A percentile compares a stretch with the other conserved stretches of the same genome.
Conservation (phyloP, 2,888 invertebrate genomes). For the Falcaria lacertinaria region DNA sequence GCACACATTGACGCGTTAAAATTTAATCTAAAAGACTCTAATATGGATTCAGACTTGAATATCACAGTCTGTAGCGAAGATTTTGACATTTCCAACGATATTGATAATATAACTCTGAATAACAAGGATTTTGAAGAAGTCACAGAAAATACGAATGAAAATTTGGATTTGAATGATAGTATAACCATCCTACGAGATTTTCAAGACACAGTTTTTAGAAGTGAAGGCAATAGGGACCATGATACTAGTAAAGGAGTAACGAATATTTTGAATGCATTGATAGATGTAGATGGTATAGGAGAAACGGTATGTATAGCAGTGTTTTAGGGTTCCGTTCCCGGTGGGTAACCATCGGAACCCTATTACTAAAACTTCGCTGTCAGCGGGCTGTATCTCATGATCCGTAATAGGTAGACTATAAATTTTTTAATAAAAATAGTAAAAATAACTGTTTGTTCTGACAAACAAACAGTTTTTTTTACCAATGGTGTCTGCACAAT, state of each 20-base stretch:
- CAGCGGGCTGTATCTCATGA: too few species aligned
- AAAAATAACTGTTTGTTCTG: too few species aligned
- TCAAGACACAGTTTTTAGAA: neutral
- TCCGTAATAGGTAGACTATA: too few species aligned
- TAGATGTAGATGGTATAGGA: neutral
- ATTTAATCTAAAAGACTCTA: constrained; percentile 26
- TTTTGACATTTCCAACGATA: constrained; percentile 32
- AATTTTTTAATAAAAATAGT: too few species aligned
- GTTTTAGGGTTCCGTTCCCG: too few species aligned
- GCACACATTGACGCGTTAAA: constrained; percentile 35
- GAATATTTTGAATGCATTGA: constrained; percentile 1
- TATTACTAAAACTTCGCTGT: too few species aligned
- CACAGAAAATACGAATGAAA: constrained; percentile 6
- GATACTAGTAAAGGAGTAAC: too few species aligned
- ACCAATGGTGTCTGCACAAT: too few species aligned
- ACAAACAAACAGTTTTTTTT: too few species aligned
- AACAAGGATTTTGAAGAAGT: constrained; percentile 7
- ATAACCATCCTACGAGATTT: constrained; percentile 8
- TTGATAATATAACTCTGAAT: constrained; percentile 9
- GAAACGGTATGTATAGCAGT: constrained; percentile 3
- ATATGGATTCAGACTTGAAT: constrained; percentile 23
- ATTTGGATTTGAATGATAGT: constrained; percentile 6
- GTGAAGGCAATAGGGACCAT: neutral
- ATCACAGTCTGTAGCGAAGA: constrained; percentile 45
- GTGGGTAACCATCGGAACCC: too few species aligned